Evolutionary conservation across 2,797 vertebrate genomes (phyloP), one percentile per base, ranked within the genome.

Genomic region (Eptatretus atami): DNA sequence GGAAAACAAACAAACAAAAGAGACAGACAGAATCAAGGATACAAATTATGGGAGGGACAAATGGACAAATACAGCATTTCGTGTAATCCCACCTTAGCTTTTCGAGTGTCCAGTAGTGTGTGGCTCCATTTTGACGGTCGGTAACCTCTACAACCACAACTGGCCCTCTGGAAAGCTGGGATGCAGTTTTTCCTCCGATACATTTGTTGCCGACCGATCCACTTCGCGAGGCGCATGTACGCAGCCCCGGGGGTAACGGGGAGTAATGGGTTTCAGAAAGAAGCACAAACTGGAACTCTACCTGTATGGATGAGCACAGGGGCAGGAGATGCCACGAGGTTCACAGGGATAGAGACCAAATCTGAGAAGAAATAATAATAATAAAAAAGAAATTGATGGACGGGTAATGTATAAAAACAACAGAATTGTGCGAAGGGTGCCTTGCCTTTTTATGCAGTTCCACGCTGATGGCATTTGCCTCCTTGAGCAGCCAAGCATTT

Each of bases 221-320:
- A 87, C 52, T 92, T 88, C 72, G 95, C 78, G 65, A 86, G 82
- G 0, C 82, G 77, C 63, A 86, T 83, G 71, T 90, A 71, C 65
- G 95, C 73, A 71, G 94, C 90, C 0, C 14, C 14, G 84, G 82
- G 12, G 86, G 82, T 64, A 95, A 78, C 0, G 92, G 90, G 0
- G 92, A 98, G 75, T 96, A 96, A 11, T 94, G 77, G 0, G 86
- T 96, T 75, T 95, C 86, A 0, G 92, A 95, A 69, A 98, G 78
- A 69, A 98, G 79, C 63, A 86, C 83, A 2, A 96, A 95, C 78
- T 96, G 90, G 77, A 98, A 98, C 78, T 94, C 86, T 54, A 98
- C 92, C 92, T 95, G 73, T 53, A 66, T 64, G 64, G 12, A 15
- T 11, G 13, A 65, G 63, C 54, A 52, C 24, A 55, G 55, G 69